Percentiles rank a stretch among this genome's conserved stretches.
These are phyloP conservation scores for Ceryle rudis DNA, from an alignment of 2,797 vertebrate species.

Conservation along the genomic window DNA sequence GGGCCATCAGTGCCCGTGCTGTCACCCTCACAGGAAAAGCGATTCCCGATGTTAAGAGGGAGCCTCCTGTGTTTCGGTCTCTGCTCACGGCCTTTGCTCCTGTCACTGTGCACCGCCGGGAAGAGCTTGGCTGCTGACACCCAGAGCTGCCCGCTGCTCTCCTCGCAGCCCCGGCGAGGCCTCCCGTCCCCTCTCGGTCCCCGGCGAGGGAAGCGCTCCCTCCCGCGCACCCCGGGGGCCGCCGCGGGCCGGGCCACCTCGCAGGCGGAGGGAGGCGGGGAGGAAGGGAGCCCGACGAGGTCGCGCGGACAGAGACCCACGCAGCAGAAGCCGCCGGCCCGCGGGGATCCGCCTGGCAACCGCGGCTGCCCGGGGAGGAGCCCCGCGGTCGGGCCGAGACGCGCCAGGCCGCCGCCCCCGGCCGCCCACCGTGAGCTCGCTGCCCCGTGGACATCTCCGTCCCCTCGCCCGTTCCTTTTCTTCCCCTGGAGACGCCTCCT, in stretches of 20 bases:
- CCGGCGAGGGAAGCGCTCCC: neutral
- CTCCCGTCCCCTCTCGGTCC: neutral
- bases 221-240: neutral
- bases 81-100: rapidly evolving
- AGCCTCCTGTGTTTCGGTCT: neutral
- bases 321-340: neutral
- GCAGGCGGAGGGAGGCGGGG: neutral
- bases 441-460: neutral
- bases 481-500: neutral
- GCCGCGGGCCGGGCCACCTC: neutral
- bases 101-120: rapidly evolving
- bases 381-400: neutral
- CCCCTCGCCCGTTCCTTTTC: rapidly evolving
- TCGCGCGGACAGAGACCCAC: neutral
- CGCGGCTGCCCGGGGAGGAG: neutral
- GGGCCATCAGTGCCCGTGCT: neutral
- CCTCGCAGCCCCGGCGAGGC: neutral
- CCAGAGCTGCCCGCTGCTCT: neutral
- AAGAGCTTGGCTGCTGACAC: neutral
- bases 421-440: neutral
- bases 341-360: neutral
- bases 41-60: neutral
- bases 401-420: too few species aligned
- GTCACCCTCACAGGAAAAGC: neutral
- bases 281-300: too few species aligned